A percentile compares a stretch with the other conserved stretches of the same genome.
These are phyloP conservation scores for Tribolium freemani DNA, from an alignment of 2,888 invertebrate genomes.

Conservation along the genomic window DNA sequence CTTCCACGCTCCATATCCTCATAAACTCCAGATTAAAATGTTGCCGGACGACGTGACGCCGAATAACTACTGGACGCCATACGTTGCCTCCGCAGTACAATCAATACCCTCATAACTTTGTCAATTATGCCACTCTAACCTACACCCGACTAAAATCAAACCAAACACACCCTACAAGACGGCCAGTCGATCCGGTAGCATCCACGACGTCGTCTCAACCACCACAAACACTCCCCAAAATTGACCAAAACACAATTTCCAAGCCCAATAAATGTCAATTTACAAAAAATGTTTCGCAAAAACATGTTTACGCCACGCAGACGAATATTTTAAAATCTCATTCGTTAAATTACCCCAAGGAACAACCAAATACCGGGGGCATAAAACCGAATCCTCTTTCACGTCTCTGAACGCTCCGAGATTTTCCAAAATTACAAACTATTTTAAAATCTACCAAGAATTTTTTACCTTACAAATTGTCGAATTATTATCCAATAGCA, in stretches of 20 bases:
- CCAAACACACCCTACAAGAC: slow-evolving; percentile 3
- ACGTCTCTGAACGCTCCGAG: too few species aligned
- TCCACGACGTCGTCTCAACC: neutral
- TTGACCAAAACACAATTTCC: neutral
- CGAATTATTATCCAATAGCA: too few species aligned
- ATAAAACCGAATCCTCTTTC: too few species aligned
- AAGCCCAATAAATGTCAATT: neutral
- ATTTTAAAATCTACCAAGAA: too few species aligned
- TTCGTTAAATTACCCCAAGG: too few species aligned
- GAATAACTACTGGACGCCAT: slow-evolving; percentile 45
- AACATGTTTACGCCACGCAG: neutral
- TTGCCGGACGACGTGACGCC: slow-evolving; percentile 47
- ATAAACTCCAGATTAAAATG: slow-evolving; percentile 47
- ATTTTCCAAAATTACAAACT: too few species aligned
- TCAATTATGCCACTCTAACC: slow-evolving; percentile 44
- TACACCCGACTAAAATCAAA: slow-evolving; percentile 14
- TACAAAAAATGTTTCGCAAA: neutral
- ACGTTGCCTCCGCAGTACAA: slow-evolving; percentile 47
- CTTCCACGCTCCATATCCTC: slow-evolving; percentile 57
- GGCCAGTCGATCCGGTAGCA: slow-evolving; percentile 31
- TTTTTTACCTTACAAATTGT: too few species aligned
- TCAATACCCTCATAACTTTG: slow-evolving; percentile 44
- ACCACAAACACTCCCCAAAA: neutral
- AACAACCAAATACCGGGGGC: too few species aligned
- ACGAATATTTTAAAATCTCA: neutral